Percentiles rank a stretch among this genome's conserved stretches.
phyloP scores from a whole-genome alignment of 35 echinoderm and acorn worm species.

The Lytechinus variegatus region DNA sequence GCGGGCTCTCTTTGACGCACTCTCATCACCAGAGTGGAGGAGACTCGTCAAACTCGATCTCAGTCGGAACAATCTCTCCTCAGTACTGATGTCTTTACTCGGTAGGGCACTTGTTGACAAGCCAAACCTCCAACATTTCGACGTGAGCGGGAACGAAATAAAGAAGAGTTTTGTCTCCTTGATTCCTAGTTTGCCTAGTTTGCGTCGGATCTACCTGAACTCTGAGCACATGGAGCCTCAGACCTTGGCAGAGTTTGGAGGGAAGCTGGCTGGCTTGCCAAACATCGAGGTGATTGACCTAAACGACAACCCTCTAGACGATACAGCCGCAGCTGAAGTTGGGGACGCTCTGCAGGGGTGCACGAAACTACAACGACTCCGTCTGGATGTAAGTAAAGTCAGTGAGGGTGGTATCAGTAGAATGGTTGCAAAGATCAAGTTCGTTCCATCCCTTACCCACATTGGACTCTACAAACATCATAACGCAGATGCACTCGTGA shows the following conservation, averaged over 20 bases:
- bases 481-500: slow-evolving; percentile 23
- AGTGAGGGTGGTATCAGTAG: slow-evolving; percentile 28
- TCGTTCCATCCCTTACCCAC: slow-evolving; percentile 24
- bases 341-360: neutral
- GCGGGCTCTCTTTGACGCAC: slow-evolving; percentile 36
- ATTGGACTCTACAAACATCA: slow-evolving; percentile 44
- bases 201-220: slow-evolving; percentile 33
- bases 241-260: slow-evolving; percentile 38
- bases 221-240: slow-evolving; percentile 47
- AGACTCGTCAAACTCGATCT: slow-evolving; percentile 35
- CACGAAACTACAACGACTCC: neutral
- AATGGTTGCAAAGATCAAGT: slow-evolving; percentile 40
- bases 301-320: slow-evolving; percentile 35
- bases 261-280: neutral
- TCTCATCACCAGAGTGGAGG: neutral
- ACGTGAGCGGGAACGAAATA: slow-evolving; percentile 54
- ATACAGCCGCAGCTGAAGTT: slow-evolving; percentile 34
- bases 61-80: slow-evolving; percentile 42
- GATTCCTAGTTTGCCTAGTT: neutral
- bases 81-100: neutral
- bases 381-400: slow-evolving; percentile 31
- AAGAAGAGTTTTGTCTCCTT: slow-evolving; percentile 48
- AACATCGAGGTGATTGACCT: slow-evolving; percentile 41
- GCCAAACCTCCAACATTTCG: slow-evolving; percentile 51
- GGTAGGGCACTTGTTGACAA: slow-evolving; percentile 26